phyloP scores from a whole-genome alignment of 2,797 vertebrate genomes.

The Sebastiscus tertius region DNA sequence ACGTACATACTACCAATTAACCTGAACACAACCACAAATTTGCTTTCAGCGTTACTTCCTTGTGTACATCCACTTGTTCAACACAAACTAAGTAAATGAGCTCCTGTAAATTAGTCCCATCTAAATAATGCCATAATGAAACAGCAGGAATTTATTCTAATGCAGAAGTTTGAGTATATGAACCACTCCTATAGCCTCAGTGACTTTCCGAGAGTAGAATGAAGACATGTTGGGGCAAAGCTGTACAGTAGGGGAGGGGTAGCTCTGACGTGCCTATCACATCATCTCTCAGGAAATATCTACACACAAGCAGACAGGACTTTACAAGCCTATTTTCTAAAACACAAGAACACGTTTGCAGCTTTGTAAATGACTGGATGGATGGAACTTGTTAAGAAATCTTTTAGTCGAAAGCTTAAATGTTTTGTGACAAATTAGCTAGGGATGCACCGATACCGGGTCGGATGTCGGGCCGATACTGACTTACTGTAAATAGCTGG shows the following conservation, averaged over 20 bases:
- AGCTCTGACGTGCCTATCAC: neutral
- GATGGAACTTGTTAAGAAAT: slow-evolving; percentile 41
- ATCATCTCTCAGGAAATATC: neutral
- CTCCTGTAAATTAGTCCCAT: neutral
- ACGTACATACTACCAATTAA: slow-evolving; percentile 9
- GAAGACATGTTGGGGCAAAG: slow-evolving; percentile 19
- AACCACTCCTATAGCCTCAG: neutral
- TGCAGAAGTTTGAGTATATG: neutral
- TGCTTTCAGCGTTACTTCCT: neutral
- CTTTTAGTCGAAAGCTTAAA: slow-evolving; percentile 14
- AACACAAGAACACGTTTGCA: slow-evolving; percentile 1
- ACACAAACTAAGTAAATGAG: slow-evolving; percentile 1
- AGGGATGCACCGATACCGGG: too few species aligned
- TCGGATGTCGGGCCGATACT: too few species aligned
- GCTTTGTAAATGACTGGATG: slow-evolving; percentile 44
- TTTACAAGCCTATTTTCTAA: neutral
- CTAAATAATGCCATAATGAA: neutral
- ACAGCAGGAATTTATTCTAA: neutral
- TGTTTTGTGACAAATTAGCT: neutral
- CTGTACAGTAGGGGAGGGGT: neutral
- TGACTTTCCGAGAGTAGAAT: neutral
- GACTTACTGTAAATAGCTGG: too few species aligned
- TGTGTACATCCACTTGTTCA: neutral
- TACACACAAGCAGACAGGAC: slow-evolving; percentile 11
- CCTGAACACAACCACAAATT: slow-evolving; percentile 11